Base-by-base conservation (phyloP, 2,888 invertebrate genomes). In the Epinotia brunnichana region DNA sequence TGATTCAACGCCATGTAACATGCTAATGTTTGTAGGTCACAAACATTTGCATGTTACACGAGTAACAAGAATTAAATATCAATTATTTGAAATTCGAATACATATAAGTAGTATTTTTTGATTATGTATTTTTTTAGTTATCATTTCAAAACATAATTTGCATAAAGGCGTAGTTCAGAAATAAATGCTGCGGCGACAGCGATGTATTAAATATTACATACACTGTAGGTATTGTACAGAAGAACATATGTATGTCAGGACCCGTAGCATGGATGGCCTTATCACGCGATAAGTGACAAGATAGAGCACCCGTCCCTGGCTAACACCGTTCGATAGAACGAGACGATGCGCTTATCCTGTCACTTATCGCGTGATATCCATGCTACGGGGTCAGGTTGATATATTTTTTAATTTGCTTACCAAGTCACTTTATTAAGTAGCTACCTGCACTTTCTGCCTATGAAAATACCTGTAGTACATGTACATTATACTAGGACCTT, bases 1-100 rank as follows among this genome's bases (percentile, higher is more conserved):
- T 51, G 29, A 41, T 48, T n/a, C 48, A 24, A 62, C 53, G 39
- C 17, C 17, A 53, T 51, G 29, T 39, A 64, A 64, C 35, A 35
- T 64, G 48, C 53, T 53, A 35, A 53, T 35, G 3, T 35, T 13
- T 39, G 17, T 63, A 19, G 29, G 17, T 35, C 29, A 51, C 53
- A 39, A 11, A 53, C 24, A 63, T 51, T 24, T 53, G 24, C 53
- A 35, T 63, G 13, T 15, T 53, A 51, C 35, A 53, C 2, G 29
- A 53, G 17, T 35, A 51, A 51, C 61, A 11, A 61, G 21, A 44
- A 9, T 61, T 7, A 21, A 53, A 48, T 10, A 17, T 11, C 3
- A n/a, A 17, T 48, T 29, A 4, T 53, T 53, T 53, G 29, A 5
- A 13, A 35, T 19, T 35, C 41, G 11, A 35, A 29, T 29, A 29